Evolutionary conservation across 2,888 invertebrate genomes (phyloP), one percentile per base, ranked within the genome.

Genomic region (Macrosoma leucophasiata): DNA sequence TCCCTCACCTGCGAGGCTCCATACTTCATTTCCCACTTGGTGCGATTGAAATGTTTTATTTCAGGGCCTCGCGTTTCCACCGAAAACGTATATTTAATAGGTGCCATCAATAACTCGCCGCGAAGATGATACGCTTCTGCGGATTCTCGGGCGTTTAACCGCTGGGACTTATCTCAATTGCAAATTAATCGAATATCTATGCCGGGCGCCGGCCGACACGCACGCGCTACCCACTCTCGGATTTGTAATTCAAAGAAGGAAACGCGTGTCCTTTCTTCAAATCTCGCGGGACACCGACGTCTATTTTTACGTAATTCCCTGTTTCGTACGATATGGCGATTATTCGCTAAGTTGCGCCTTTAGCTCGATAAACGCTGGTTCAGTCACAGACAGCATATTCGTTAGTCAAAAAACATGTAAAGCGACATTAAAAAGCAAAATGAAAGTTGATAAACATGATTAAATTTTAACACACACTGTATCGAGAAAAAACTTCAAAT

Each of bases 71-170:
- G 62, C 65, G 60, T 62, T 58, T 60, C 55, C 55, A 48, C 54
- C 56, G 67, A 58, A 76, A 84, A 84, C 76, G 75, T 76, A 68
- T 76, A 77, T 84, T 84, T 84, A 82, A 85, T 84, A 75, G 79
- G 62, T 60, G 65, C 73, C 76, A 85, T 85, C 84, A 84, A 85
- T 84, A 85, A 85, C 82, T 67, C 67, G 59, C 62, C 52, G 62
- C 52, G 61, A 68, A 75, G 70, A 79, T 76, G 76, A 77, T 77
- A 74, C 74, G 70, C 62, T 66, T 62, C 72, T 64, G 65, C 62
- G 64, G 65, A 62, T 64, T 65, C 62, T 64, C 66, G 64, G 71
- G 65, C 69, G 67, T 59, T 74, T 71, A 68, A 60, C 62, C 57
- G 52, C 51, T 55, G 62, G 58, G 61, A 63, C 68, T 73, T 76